Evolutionary conservation across 1,140 invertebrate genomes (phyloP), one percentile per base, ranked within the genome.

Genomic region (Drosophila ambigua): DNA sequence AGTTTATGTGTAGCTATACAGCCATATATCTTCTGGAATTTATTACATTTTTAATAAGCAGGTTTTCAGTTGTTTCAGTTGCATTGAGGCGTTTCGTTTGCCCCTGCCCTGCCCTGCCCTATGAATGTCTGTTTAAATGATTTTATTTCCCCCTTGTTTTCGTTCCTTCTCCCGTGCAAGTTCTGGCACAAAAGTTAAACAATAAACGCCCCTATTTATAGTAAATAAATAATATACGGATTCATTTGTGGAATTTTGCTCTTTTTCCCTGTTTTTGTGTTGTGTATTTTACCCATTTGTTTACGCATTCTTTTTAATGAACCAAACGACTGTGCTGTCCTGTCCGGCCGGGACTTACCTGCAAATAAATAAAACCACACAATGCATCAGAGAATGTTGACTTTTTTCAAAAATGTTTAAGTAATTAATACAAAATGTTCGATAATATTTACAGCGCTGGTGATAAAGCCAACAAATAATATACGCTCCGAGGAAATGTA

Each of bases 41-140:
- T 74, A 66, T 74, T 74, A 48, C 71, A 74, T 66, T 74, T 74
- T 74, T 74, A 74, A 74, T 74, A 45, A 45, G 20, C 20, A 13
- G 46, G 20, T 15, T 74, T 26, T 44, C 16, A 16, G 16, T 16
- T 8, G 53, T 69, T 63, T 31, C 39, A 59, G 24, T 58, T 6
- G 43, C 20, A 28, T 52, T n/a, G 45, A 16, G 5, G 31, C 28
- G 45, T 39, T 39, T 39, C 59, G 59, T 45, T 15, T 15, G 48
- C 43, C 58, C 67, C 26, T 41, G 23, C 24, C 28, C 26, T 28
- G 26, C 26, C 39, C 52, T 13, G 50, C 43, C 54, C 41, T 31
- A 16, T 6, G 28, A 44, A 2, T 55, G 28, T 13, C 46, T 53
- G 35, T 23, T 26, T 20, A 43, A 57, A 50, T 67, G 31, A 52